Evolutionary conservation across 1,140 invertebrate genomes (phyloP).

Genomic region (Diorhabda sublineata): DNA sequence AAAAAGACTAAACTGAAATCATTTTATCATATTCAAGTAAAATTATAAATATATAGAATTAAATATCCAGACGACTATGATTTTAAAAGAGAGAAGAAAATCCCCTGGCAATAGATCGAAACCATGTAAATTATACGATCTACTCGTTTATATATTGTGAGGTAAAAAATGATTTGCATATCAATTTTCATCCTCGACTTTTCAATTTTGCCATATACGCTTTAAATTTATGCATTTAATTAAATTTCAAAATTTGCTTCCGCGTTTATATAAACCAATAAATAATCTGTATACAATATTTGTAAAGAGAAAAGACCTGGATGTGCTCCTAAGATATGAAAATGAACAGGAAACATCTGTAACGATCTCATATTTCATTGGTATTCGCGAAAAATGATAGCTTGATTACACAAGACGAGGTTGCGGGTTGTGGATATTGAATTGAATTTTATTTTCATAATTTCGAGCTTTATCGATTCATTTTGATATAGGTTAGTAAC

Average conservation of each 20-base stretch:
- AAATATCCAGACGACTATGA: no score
- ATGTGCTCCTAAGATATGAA: neutral
- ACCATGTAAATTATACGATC: neutral
- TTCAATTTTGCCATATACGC: neutral
- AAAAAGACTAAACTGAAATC: no score
- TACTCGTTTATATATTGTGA: neutral
- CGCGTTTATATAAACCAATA: neutral
- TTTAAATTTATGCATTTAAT: constrained; percentile 3
- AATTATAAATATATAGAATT: no score
- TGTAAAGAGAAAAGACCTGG: neutral
- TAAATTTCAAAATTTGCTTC: neutral
- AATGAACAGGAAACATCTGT: constrained; percentile 2
- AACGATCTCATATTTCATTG: neutral
- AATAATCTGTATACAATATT: constrained; percentile 1
- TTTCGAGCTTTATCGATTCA: neutral
- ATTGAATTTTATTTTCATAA: neutral
- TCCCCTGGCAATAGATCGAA: neutral
- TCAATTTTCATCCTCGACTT: neutral
- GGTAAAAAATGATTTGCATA: constrained; percentile 2
- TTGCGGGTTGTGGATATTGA: neutral
- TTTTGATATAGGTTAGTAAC: constrained; percentile 8
- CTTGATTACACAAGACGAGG: neutral
- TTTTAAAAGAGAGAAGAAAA: neutral
- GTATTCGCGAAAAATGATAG: neutral
- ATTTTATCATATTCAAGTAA: no score